Base-by-base conservation (phyloP, 2,888 invertebrate species). In the Drosophila gaucha region DNA sequence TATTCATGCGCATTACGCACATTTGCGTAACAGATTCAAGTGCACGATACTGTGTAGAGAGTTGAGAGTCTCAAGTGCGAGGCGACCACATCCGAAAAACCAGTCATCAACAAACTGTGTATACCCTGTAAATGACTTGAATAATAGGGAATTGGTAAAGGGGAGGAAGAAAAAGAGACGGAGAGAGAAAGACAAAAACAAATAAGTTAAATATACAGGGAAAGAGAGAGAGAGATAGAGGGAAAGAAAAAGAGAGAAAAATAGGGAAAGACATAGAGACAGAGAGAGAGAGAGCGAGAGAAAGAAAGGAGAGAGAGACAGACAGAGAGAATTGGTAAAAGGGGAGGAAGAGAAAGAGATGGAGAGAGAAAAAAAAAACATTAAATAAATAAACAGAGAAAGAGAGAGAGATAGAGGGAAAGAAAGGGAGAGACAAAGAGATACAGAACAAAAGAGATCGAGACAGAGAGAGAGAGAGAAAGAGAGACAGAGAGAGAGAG, bases 21-120 rank as follows among this genome's bases (percentile, higher is more conserved):
- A 86, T 84, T 84, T 86, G 85, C 86, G 85, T 86, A 84, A 82
- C 85, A 69, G 84, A 84, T 84, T 84, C 80, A 84, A 84, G 82
- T 79, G 64, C 74, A 74, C 84, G 86, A 84, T 80, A 80, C 51
- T 62, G 70, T 62, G 69, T 31, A 66, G 60, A 70, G 75, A 56
- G 75, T 67, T 68, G 60, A 72, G 78, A 58, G 78, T 67, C 85
- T 84, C 85, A 60, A 85, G 84, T 70, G 80, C 64, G 60, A 66
- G 60, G 52, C 57, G 46, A 68, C 64, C 67, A 74, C 76, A 76
- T 71, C 71, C 74, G 49, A 68, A 43, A 52, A 26, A 35, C 33
- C 62, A 22, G 35, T 18, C 36, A 31, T 24, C 67, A 60, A 44
- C 59, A 67, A 44, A 38, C 31, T 63, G 49, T 50, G 39, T 43